These are phyloP conservation scores for Notamacropus eugenii DNA, from an alignment of 2,797 vertebrate species.

Conservation along the genomic window DNA sequence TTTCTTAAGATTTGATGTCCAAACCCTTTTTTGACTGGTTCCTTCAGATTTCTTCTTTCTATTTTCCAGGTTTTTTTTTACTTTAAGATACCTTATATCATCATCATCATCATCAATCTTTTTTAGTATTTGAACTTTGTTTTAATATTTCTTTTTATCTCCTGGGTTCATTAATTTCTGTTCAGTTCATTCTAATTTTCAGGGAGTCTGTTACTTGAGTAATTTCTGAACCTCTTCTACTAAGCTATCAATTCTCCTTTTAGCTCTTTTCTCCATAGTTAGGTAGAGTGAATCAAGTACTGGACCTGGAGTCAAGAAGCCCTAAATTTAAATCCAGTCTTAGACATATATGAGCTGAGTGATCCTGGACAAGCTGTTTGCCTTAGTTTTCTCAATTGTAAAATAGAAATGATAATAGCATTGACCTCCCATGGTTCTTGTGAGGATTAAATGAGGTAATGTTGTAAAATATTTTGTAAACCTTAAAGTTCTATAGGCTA, in stretches of 20 bases:
- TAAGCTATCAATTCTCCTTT: neutral
- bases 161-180: neutral
- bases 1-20: neutral
- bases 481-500: neutral
- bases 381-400: neutral
- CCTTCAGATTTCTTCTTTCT: neutral
- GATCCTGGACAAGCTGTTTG: neutral
- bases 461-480: neutral
- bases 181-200: neutral
- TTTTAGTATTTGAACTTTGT: neutral
- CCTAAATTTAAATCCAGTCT: neutral
- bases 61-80: too few relatives aligned
- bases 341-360: neutral
- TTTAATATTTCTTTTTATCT: neutral
- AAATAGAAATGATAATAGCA: neutral
- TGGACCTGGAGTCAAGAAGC: neutral
- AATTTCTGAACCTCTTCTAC: neutral
- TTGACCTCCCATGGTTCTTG: neutral
- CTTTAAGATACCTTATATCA: neutral
- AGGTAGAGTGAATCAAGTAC: neutral
- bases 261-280: neutral
- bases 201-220: neutral
- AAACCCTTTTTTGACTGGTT: neutral
- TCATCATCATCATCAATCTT: too few relatives aligned
- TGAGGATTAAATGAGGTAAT: neutral